Conservation (phyloP, 2,888 invertebrate species). For the Boloria euphrosyne region DNA sequence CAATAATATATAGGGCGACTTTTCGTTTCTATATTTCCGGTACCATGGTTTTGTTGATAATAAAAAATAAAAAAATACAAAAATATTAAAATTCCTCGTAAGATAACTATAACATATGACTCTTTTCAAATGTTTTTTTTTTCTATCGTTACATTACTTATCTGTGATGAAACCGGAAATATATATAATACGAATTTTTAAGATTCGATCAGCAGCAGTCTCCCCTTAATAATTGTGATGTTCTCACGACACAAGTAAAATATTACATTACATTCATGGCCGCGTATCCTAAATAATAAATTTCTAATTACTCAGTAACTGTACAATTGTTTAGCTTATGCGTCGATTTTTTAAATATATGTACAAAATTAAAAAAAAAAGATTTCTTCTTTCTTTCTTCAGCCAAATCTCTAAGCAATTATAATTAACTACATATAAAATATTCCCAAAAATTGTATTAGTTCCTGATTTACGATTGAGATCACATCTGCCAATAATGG, state of each 20-base stretch:
- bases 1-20: slow-evolving; percentile 13
- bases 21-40: slow-evolving; percentile 11
- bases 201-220: slow-evolving; percentile 51
- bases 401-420: slow-evolving; percentile 41
- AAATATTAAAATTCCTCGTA: slow-evolving; percentile 13
- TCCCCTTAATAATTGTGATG: slow-evolving; percentile 68
- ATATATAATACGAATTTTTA: slow-evolving; percentile 4
- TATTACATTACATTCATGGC: slow-evolving; percentile 69
- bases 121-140: slow-evolving; percentile 1
- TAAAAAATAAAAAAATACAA: slow-evolving; percentile 41
- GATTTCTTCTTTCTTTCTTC: too few species aligned
- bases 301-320: slow-evolving; percentile 66
- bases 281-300: slow-evolving; percentile 61
- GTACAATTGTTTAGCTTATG: slow-evolving; percentile 67
- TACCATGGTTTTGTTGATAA: slow-evolving; percentile 43
- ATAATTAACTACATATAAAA: slow-evolving; percentile 32
- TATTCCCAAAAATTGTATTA: slow-evolving; percentile 15
- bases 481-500: slow-evolving; percentile 20
- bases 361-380: slow-evolving; percentile 60
- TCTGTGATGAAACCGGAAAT: slow-evolving; percentile 12
- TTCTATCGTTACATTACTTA: neutral
- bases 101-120: slow-evolving; percentile 4
- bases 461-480: slow-evolving; percentile 4
- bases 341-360: slow-evolving; percentile 66
- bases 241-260: slow-evolving; percentile 52